These are phyloP conservation scores for Eublepharis macularius DNA, from an alignment of 2,113 vertebrate species.

Conservation along the genomic window DNA sequence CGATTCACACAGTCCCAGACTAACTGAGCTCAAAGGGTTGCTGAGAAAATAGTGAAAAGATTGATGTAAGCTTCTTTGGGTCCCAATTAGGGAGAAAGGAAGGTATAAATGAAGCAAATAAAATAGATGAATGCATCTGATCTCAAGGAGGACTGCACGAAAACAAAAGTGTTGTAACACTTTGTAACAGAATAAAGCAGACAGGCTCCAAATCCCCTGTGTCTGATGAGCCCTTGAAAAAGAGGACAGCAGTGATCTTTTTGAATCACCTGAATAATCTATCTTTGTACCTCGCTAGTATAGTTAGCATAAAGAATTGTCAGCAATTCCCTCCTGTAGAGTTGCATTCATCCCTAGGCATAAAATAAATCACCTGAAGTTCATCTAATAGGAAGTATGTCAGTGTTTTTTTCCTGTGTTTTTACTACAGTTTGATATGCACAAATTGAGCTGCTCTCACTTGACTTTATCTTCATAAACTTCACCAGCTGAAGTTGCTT, in stretches of 20 bases:
- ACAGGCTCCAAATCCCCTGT: not conserved
- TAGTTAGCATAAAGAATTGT: not conserved
- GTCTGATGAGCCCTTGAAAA: not conserved
- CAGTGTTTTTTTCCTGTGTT: not conserved
- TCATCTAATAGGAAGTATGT: not conserved
- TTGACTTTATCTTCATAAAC: not conserved
- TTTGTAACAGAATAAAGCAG: not conserved
- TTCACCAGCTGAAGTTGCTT: not conserved
- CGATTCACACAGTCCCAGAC: too few species aligned
- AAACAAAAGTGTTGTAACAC: too few species aligned
- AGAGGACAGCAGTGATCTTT: accelerated
- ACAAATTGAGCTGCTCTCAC: not conserved
- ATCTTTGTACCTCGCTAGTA: not conserved
- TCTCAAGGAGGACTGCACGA: too few species aligned
- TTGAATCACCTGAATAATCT: not conserved
- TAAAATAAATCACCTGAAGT: not conserved
- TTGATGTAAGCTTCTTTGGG: too few species aligned
- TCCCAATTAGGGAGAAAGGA: too few species aligned
- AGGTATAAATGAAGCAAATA: too few species aligned
- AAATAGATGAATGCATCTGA: too few species aligned
- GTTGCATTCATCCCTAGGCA: not conserved
- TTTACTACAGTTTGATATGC: not conserved
- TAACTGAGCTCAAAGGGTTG: too few species aligned
- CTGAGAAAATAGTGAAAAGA: too few species aligned
- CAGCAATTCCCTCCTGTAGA: accelerated